Base-by-base conservation (phyloP, 2,113 vertebrate species). In the Centropus unirufus region DNA sequence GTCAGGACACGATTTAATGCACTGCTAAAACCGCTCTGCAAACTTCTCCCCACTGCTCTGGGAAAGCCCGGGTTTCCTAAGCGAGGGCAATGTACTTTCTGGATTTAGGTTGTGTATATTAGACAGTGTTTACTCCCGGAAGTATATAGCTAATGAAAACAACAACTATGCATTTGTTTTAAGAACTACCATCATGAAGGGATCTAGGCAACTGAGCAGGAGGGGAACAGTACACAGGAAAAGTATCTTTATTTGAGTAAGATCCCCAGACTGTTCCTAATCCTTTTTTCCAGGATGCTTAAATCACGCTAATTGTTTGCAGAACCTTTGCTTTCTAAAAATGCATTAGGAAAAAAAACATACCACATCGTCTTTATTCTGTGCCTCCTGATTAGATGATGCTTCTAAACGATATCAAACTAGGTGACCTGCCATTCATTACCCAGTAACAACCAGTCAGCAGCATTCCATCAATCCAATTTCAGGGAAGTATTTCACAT, bases 291-390 rank as follows among this genome's bases (percentile, higher is more conserved):
- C 69, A 94, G 57, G 64, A 87, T 87, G 68, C 83, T 90, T 92
- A 67, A 80, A 62, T 34, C 69, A 93, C 27, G 10, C 23, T 62
- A 83, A 91, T 87, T 83, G 63, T 89, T 89, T 93, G 86, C 81
- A 93, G 91, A 87, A 92, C n/a, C 52, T 91, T 64, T 93, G 89
- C 85, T 76, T 93, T 79, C 82, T 84, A 92, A 91, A 95, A 87
- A 89, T 44, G 59, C 17, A 49, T 55, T 64, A 78, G n/a, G 26
- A 68, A 92, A 57, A 82, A 82, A 80, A 15, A 63, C 52, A 90
- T 13, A 74, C 20, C 46, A 52, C 12, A n/a, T 74, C 74, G 46
- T 61, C 23, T 87, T 83, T 51, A 51, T 74, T 90, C 57, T 64
- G 8, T 78, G 91, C 59, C 51, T 88, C 42, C 63, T 59, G 26